Percentiles rank a stretch among this genome's conserved stretches.
phyloP scores from a whole-genome alignment of 2,113 vertebrate genomes.

The Labeo rohita region DNA sequence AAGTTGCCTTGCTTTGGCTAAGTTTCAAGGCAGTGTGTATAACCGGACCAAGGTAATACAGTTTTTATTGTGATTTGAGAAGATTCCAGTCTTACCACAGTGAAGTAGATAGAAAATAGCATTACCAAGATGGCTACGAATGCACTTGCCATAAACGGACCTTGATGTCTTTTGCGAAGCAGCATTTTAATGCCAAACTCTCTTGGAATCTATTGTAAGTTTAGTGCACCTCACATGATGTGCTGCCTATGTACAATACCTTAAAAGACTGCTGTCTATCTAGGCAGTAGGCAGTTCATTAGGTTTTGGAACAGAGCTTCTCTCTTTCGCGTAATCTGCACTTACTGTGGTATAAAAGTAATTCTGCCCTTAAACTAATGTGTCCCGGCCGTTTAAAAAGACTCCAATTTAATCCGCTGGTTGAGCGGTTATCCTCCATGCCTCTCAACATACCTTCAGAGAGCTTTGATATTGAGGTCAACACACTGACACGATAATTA shows the following conservation, averaged over 20 bases:
- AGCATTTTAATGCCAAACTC: neutral
- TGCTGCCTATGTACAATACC: neutral
- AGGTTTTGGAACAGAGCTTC: neutral
- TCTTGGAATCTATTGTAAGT: neutral
- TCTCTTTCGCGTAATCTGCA: constrained; percentile 33
- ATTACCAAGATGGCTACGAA: neutral
- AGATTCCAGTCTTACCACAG: no score
- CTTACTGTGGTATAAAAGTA: constrained; percentile 27
- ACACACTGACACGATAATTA: constrained; percentile 60
- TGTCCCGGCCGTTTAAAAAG: constrained; percentile 11
- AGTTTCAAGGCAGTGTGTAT: neutral
- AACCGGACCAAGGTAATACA: neutral
- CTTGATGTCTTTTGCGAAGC: neutral
- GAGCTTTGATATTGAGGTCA: constrained; percentile 59
- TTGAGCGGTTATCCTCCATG: constrained; percentile 30
- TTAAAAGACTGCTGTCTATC: constrained; percentile 3
- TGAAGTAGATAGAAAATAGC: neutral
- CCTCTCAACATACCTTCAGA: constrained; percentile 52
- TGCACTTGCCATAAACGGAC: neutral
- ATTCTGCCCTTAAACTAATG: constrained; percentile 33
- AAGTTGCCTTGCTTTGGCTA: neutral
- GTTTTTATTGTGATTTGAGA: neutral
- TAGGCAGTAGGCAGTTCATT: neutral
- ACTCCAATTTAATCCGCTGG: constrained; percentile 33
- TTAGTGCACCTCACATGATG: neutral